Base-by-base conservation (phyloP, 2,113 vertebrate genomes). In the Oncorhynchus tshawytscha region DNA sequence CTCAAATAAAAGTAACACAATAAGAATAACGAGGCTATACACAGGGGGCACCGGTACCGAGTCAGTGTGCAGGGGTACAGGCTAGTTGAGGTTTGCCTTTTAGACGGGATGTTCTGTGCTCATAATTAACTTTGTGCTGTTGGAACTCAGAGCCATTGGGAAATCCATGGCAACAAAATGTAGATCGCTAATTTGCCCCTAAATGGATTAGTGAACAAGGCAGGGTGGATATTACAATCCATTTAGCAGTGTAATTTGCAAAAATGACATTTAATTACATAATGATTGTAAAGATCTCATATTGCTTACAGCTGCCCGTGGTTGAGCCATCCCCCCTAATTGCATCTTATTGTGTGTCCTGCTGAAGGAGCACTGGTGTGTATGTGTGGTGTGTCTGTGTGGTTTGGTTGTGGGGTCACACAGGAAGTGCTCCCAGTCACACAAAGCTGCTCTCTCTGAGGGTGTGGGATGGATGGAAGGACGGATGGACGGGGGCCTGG, bases 251-350 rank as follows among this genome's bases (percentile, higher is more conserved):
- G 81, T 87, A 79, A 88, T 90, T 90, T 86, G 78, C 77, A 84
- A 77, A 87, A 91, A 92, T 88, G 59, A 88, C 83, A 84, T 85
- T 85, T 89, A 92, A 92, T 92, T 88, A 85, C 85, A 87, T 90
- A 91, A 90, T 92, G 83, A 90, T 76, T 71, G 75, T 48, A 91
- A 84, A 87, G 75, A 88, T 88, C 76, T 79, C 65, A 72, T 81
- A 86, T 90, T 87, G 82, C 87, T 88, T 78, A 77, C 85, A 91
- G 86, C 85, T 88, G 88, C 72, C 82, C 76, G 83, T 73, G 81
- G 81, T 78, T 78, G 64, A 78, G 74, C 64, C 29, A 70, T 34
- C 18, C 64, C 16, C 72, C n/a, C 72, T 45, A 34, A 59, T 27
- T 72, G 13, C 15, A 27, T 72, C 5, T 45, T 48, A 29, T 7